Percentiles rank a stretch among this genome's conserved stretches.
These are phyloP conservation scores for Pelagia noctiluca DNA, from an alignment of 30 jellyfish, hydroid and myxozoan species.

Conservation along the genomic window DNA sequence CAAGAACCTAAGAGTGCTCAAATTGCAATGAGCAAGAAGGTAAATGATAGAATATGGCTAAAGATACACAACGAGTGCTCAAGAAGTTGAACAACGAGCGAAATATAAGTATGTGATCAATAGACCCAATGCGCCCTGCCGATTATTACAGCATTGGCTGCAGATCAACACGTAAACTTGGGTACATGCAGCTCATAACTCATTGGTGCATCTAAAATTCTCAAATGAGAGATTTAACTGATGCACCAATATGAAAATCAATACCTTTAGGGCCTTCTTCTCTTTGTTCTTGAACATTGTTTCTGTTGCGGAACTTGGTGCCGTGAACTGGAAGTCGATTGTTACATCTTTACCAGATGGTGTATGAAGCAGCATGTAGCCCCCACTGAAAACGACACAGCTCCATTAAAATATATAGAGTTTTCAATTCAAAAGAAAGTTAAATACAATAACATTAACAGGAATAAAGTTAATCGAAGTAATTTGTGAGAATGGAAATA, in stretches of 20 bases:
- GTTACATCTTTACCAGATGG: constrained; percentile 75
- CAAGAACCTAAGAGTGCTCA: too few relatives aligned
- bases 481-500: background rate
- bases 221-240: background rate
- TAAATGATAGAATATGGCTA: too few relatives aligned
- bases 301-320: constrained; percentile 70
- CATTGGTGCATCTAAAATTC: background rate
- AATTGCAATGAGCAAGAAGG: too few relatives aligned
- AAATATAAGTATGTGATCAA: too few relatives aligned
- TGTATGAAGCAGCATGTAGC: constrained; percentile 76
- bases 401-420: background rate
- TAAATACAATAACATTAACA: too few relatives aligned
- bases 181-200: background rate
- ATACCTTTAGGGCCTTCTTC: constrained; percentile 59
- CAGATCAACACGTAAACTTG: background rate
- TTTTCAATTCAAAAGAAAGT: background rate
- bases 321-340: constrained; percentile 77
- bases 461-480: background rate
- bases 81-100: too few relatives aligned
- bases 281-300: constrained; percentile 62
- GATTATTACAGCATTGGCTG: background rate
- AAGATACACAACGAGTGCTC: too few relatives aligned
- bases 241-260: background rate
- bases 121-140: background rate
- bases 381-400: constrained; percentile 61